Evolutionary conservation across 2,797 vertebrate species (phyloP).

Genomic region (Pangasius krempfi): DNA sequence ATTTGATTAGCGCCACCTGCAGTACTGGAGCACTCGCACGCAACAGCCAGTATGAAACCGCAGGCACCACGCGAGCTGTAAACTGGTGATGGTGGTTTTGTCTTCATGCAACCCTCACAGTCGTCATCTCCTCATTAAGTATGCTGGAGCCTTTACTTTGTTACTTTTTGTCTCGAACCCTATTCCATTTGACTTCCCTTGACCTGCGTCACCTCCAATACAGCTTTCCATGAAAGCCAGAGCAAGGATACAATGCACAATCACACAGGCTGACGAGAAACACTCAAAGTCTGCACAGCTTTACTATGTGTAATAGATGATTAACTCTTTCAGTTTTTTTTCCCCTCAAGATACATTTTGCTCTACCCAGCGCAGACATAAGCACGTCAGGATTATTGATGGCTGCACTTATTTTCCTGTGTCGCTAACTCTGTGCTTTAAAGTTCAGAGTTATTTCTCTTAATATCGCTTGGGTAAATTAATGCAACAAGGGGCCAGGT

Average conservation of each 20-base stretch:
- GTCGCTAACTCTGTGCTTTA: slow-evolving; percentile 12
- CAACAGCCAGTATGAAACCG: not conserved
- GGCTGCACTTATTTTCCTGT: slow-evolving; percentile 3
- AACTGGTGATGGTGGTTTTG: not conserved
- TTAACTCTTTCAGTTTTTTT: slow-evolving; percentile 27
- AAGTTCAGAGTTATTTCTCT: slow-evolving; percentile 28
- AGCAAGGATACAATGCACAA: slow-evolving; percentile 26
- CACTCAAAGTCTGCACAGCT: slow-evolving; percentile 25
- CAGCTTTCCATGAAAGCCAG: slow-evolving; percentile 17
- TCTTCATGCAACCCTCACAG: not conserved
- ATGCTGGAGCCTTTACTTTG: not conserved
- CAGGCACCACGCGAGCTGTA: not conserved
- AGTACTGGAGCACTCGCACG: not conserved
- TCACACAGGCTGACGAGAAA: slow-evolving; percentile 32
- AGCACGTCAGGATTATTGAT: slow-evolving; percentile 30
- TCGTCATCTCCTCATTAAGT: not conserved
- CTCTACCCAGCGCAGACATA: slow-evolving; percentile 2
- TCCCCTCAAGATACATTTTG: not conserved
- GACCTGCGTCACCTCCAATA: slow-evolving; percentile 47
- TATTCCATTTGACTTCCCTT: slow-evolving; percentile 24
- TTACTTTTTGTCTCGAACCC: slow-evolving; percentile 24
- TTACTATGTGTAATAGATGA: slow-evolving; percentile 36
- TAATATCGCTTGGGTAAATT: slow-evolving; percentile 41
- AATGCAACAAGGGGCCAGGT: slow-evolving; percentile 10
- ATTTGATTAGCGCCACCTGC: not conserved